A percentile compares a stretch with the other conserved stretches of the same genome.
These are phyloP conservation scores for Noctua pronuba DNA, from an alignment of 2,888 invertebrate species.

Conservation along the genomic window DNA sequence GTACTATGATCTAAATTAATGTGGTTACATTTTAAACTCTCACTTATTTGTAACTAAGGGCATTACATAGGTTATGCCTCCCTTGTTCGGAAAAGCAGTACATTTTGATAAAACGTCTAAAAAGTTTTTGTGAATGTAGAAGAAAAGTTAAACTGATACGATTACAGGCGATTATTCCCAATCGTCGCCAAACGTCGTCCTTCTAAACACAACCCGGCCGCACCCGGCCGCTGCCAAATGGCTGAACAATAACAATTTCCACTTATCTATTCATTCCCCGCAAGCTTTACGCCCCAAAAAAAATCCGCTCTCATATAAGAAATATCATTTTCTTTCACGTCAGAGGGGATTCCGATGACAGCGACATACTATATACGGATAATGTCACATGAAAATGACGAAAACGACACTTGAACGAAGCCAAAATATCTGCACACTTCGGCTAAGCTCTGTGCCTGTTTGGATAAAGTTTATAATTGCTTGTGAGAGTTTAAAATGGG, in stretches of 20 bases:
- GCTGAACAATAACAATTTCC: constrained; percentile 56
- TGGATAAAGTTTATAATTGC: constrained; percentile 54
- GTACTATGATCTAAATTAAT: constrained; percentile 2
- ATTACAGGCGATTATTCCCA: constrained; percentile 11
- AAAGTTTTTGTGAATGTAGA: background rate
- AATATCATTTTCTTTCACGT: constrained; percentile 69
- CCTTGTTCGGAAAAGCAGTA: background rate
- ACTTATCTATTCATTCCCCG: constrained; percentile 56
- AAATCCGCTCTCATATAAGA: constrained; percentile 64
- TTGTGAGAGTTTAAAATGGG: constrained; percentile 26
- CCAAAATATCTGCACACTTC: constrained; percentile 21
- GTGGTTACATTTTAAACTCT: background rate
- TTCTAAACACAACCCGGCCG: constrained; percentile 19
- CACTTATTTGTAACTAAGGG: background rate
- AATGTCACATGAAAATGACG: constrained; percentile 72
- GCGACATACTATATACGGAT: constrained; percentile 70
- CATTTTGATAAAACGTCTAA: background rate
- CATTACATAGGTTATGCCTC: background rate
- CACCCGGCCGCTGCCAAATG: constrained; percentile 31
- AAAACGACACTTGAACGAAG: constrained; percentile 66
- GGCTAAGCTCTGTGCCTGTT: constrained; percentile 23
- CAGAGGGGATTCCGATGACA: constrained; percentile 70
- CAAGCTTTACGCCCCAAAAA: constrained; percentile 44
- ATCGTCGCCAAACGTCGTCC: constrained; percentile 25
- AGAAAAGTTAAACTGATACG: constrained; percentile 22